Evolutionary conservation across 2,888 invertebrate genomes (phyloP).

Genomic region (Nymphalis polychloros): DNA sequence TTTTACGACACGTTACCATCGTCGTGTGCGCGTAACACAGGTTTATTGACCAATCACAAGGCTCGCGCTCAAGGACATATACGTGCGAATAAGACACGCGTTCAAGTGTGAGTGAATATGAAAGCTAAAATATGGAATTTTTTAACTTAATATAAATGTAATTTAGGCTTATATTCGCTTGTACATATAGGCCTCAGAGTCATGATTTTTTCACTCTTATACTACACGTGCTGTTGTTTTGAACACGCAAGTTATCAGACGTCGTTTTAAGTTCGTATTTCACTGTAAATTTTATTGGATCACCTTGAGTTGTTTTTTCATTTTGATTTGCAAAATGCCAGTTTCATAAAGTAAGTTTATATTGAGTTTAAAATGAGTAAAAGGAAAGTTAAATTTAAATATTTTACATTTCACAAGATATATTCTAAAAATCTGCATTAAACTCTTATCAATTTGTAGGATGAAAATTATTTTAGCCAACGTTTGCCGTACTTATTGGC

Average conservation of each 20-base stretch:
- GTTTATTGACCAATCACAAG: constrained; percentile 44
- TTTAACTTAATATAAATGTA: constrained; percentile 11
- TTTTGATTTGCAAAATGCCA: constrained; percentile 27
- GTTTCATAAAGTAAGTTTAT: constrained; percentile 16
- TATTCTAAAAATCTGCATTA: neutral
- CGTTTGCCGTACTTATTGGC: constrained; percentile 1
- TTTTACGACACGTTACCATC: constrained; percentile 38
- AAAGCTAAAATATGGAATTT: constrained; percentile 25
- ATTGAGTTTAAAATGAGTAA: neutral
- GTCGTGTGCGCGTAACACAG: constrained; percentile 40
- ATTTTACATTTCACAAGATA: neutral
- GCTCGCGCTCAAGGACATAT: constrained; percentile 45
- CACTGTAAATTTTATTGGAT: constrained; percentile 28
- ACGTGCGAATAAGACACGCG: constrained; percentile 10
- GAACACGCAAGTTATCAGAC: constrained; percentile 44
- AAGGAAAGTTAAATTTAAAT: neutral
- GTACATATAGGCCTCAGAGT: constrained; percentile 21
- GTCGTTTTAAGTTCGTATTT: constrained; percentile 28
- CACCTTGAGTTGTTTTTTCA: constrained; percentile 31
- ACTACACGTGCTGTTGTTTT: constrained; percentile 43
- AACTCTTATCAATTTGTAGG: neutral
- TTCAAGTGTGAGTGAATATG: constrained; percentile 19
- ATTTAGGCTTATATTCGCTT: constrained; percentile 29
- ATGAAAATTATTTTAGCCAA: neutral
- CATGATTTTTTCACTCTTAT: constrained; percentile 9